Evolutionary conservation across 2,797 vertebrate species (phyloP), one percentile per base, ranked within the genome.

Genomic region (Pachyuromys duprasi): DNA sequence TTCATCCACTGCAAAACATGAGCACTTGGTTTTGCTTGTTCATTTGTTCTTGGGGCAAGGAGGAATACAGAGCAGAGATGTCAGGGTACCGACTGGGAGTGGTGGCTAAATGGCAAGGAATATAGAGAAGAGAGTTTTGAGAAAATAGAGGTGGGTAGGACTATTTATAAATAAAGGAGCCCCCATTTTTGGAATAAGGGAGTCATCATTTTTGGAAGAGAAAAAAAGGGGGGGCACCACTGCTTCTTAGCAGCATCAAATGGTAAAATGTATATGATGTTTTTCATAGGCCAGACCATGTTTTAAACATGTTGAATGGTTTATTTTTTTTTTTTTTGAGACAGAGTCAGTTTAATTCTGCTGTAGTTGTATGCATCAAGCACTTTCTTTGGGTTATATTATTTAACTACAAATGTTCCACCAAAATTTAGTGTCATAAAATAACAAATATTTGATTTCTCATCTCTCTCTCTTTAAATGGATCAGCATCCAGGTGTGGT

Each of bases 281-380:
- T 86, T 83, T 26, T 82, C 67, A n/a, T 15, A 72, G 1, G 2
- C 49, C 7, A 42, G 65, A 9, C 0, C 20, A 26, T 60, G 3
- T 39, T 78, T 42, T 72, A 69, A 82, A 49, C 49, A 57, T 45
- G 79, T n/a, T 74, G n/a, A 89, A 89, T 89, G 57, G 22, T 39
- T 62, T 22, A 81, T 39, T 62, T 39, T 45, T 53, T 33, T 20
- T 39, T 24, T 42, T 67, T 79, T 57, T 60, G 20, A 11, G 31
- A 57, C 28, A 57, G 31, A 79, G 20, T 57, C 78, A 80, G 39
- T 62, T 92, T 86, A 42, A 81, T 81, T 79, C 95, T 92, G 31
- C 31, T 62, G n/a, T 67, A 74, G 67, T 33, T 28, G 33, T 28
- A 20, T 69, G 39, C 89, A 67, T 2, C 45, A 36, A 65, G 69